Conservation (phyloP, 2,797 vertebrate genomes). For the Rhynchonycteris naso region DNA sequence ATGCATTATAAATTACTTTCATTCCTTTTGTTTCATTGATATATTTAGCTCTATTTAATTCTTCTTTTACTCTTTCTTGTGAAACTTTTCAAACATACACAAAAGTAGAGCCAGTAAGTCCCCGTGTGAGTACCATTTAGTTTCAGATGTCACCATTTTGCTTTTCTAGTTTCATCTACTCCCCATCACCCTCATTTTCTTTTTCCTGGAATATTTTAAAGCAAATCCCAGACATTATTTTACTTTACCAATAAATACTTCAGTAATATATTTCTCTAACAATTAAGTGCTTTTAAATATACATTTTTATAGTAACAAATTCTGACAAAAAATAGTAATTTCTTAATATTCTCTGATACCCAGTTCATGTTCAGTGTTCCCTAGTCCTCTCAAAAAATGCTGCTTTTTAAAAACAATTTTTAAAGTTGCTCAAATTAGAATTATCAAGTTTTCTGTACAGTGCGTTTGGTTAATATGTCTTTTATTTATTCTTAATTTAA, state of each 20-base stretch:
- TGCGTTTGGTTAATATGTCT: slow-evolving; percentile 3
- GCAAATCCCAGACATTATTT: slow-evolving; percentile 39
- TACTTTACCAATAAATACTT: neutral
- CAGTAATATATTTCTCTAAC: neutral
- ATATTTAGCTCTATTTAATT: neutral
- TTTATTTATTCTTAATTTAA: slow-evolving; percentile 52
- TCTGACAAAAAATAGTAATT: neutral
- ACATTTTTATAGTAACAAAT: neutral
- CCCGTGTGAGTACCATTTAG: neutral
- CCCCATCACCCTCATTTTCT: neutral
- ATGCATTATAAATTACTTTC: neutral
- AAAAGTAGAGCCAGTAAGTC: neutral
- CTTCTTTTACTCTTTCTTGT: neutral
- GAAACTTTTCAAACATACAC: neutral
- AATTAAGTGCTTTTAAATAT: neutral
- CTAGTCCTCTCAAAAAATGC: neutral
- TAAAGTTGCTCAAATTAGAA: neutral
- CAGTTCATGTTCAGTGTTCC: neutral
- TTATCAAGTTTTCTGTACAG: neutral
- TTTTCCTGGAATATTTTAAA: neutral
- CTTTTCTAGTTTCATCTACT: neutral
- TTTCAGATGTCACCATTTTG: neutral
- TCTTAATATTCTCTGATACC: neutral
- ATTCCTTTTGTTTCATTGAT: neutral
- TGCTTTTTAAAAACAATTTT: too few species aligned